A percentile compares a stretch with the other conserved stretches of the same genome.
Conservation (phyloP, 2,888 invertebrate species). For the Idaea dimidiata region DNA sequence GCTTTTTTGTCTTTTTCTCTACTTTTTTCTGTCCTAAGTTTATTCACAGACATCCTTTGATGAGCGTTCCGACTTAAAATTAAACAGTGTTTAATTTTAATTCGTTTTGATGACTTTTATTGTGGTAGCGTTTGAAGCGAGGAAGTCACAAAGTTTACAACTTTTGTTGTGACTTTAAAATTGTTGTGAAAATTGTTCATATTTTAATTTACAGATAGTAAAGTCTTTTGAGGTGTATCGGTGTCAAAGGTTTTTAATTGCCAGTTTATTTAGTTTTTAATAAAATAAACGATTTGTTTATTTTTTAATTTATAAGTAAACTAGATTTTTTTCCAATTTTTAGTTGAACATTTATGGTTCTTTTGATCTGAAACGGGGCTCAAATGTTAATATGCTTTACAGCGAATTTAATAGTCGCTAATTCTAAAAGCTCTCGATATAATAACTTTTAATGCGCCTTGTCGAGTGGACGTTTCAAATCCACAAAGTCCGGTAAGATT, state of each 20-base stretch:
- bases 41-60: constrained; percentile 74
- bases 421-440: constrained; percentile 56
- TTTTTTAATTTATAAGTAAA: not conserved
- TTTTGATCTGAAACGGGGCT: constrained; percentile 24
- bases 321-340: not conserved
- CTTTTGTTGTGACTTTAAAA: constrained; percentile 11
- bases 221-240: not conserved
- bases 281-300: not conserved
- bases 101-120: constrained; percentile 50
- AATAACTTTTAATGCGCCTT: constrained; percentile 67
- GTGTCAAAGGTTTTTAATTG: not conserved
- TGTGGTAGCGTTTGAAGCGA: constrained; percentile 18
- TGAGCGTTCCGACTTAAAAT: constrained; percentile 43
- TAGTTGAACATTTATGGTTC: constrained; percentile 15
- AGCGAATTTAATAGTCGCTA: constrained; percentile 52
- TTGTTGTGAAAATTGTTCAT: constrained; percentile 10
- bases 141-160: constrained; percentile 19
- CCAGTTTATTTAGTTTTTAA: not conserved
- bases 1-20: constrained; percentile 54
- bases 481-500: constrained; percentile 65
- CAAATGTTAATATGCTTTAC: constrained; percentile 33
- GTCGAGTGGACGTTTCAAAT: constrained; percentile 70
- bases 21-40: constrained; percentile 42
- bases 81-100: constrained; percentile 55
- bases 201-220: constrained; percentile 5